phyloP scores from a whole-genome alignment of 2,797 vertebrate genomes.

The Ateles fusciceps region DNA sequence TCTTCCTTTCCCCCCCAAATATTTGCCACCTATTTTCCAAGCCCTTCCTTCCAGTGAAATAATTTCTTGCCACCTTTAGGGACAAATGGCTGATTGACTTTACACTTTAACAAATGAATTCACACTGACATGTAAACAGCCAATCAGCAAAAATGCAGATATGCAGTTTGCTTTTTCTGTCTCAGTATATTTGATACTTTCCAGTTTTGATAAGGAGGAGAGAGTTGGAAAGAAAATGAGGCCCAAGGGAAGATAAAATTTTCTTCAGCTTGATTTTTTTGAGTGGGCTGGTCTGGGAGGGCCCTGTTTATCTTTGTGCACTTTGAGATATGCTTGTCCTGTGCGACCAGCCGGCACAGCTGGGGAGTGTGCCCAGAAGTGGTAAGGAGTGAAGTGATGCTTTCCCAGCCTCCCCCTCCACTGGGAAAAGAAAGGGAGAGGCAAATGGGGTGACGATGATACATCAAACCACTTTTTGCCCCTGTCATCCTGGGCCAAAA shows the following conservation, averaged over 20 bases:
- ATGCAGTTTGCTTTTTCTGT: neutral
- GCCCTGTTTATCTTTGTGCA: neutral
- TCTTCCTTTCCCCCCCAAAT: neutral
- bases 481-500: neutral
- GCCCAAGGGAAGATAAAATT: neutral
- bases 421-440: neutral
- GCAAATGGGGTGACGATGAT: neutral
- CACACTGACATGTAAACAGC: neutral
- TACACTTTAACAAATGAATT: neutral
- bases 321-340: neutral
- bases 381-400: neutral
- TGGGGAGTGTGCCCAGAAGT: neutral
- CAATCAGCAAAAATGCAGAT: neutral
- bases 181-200: neutral
- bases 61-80: constrained; percentile 24
- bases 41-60: neutral
- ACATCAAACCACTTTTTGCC: neutral
- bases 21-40: neutral
- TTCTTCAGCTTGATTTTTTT: neutral
- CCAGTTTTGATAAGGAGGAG: constrained; percentile 18
- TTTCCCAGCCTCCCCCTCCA: neutral
- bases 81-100: constrained; percentile 28
- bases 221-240: neutral
- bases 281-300: neutral
- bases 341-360: neutral